Evolutionary conservation across 2,888 invertebrate species (phyloP).

Genomic region (Megamerina dolium): DNA sequence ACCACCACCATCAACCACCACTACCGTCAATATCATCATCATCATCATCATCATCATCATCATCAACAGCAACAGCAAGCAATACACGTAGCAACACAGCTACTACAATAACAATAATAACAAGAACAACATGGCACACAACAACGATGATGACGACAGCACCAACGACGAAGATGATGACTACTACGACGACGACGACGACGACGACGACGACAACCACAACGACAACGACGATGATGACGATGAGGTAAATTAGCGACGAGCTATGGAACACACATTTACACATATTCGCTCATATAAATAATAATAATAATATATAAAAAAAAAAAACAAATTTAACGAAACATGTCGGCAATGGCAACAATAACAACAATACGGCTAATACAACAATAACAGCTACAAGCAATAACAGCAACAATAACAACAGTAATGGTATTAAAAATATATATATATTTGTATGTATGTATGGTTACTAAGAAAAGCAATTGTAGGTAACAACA

Average conservation of each 20-base stretch:
- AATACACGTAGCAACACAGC: conserved; percentile 7
- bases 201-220: conserved; percentile 4
- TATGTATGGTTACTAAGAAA: neutral
- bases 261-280: no score
- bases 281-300: no score
- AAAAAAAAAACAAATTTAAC: no score
- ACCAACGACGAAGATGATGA: neutral
- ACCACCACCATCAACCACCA: conserved; percentile 2
- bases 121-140: conserved; percentile 6
- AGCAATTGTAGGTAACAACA: no score
- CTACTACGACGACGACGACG: conserved; percentile 1
- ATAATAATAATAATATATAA: no score
- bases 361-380: neutral
- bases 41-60: conserved; percentile 4
- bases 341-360: conserved; percentile 6
- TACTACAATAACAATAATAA: conserved; percentile 5
- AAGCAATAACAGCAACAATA: neutral
- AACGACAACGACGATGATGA: neutral
- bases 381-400: conserved; percentile 4
- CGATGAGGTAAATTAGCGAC: conserved; percentile 1
- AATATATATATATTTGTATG: neutral
- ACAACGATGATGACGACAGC: no score
- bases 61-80: conserved; percentile 13
- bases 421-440: neutral
- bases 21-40: conserved; percentile 16